Base-by-base conservation (phyloP, 2,797 vertebrate species). In the Steatocranus sp. region DNA sequence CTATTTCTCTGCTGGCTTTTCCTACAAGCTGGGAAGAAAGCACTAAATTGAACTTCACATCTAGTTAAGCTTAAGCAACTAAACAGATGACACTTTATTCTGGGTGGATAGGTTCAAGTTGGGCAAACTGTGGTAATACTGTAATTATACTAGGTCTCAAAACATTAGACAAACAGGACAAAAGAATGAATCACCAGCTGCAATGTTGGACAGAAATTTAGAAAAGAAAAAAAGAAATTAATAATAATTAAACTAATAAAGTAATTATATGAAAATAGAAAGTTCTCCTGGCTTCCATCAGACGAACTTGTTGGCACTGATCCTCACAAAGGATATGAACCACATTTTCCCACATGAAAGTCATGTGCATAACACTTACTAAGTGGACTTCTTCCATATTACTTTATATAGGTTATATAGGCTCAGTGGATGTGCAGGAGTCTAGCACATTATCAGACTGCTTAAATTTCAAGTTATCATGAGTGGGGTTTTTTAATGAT, bases 171-270 rank as follows among this genome's bases (percentile, higher is more conserved):
- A 27, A 68, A 43, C 14, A 3, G 5, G 8, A 68, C 9, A 43
- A 68, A 43, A 25, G 63, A 68, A 68, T 68, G 8, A 68, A 68
- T 68, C 63, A 43, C 63, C 63, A 68, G 63, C 38, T 68, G 20
- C 63, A 68, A 25, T 25, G 20, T 27, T 46, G 15, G 23, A 46
- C 9, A 12, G 25, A 70, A 70, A 46, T 48, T 4, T 46, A 18
- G 10, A 70, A 70, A 70, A 68, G 15, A 36, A 61, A 15, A 14
- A 0, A 27, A 41, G 1, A 0, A 41, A 27, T 54, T 18, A 18
- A 58, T 32, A 58, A 32, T 58, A 58, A 32, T 58, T 32, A 58
- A 58, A 58, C 32, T 11, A 58, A 58, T 32, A 58, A 32, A 5
- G 23, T 18, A 11, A 70, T 17, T 43, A 27, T 43, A 70, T 27